Conservation (phyloP, 2,888 invertebrate species). For the Trichogramma dendrolimi region DNA sequence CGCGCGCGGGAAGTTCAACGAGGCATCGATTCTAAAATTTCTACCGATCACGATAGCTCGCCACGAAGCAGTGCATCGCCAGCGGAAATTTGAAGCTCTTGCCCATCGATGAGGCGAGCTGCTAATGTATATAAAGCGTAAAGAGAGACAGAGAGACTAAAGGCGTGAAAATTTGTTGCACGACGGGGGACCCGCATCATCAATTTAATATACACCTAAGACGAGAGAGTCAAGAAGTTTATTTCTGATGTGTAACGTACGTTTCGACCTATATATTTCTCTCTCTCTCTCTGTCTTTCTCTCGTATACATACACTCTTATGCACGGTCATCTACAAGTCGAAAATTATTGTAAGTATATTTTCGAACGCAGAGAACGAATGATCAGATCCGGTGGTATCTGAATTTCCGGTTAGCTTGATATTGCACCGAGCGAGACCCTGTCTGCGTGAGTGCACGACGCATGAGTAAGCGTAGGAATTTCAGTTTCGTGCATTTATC, state of each 20-base stretch:
- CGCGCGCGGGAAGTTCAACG: no score
- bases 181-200: conserved; percentile 12
- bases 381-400: neutral
- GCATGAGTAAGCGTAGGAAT: no score
- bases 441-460: no score
- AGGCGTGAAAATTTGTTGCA: conserved; percentile 5
- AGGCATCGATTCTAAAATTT: no score
- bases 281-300: neutral
- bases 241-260: conserved; percentile 17
- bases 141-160: no score
- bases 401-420: neutral
- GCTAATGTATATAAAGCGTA: no score
- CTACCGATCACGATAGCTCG: no score
- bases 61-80: no score
- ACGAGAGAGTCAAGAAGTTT: conserved; percentile 11
- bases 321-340: neutral
- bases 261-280: conserved; percentile 22
- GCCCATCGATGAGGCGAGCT: no score
- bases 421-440: no score
- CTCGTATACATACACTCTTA: neutral
- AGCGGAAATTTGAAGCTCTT: no score
- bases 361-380: conserved; percentile 1
- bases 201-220: conserved; percentile 11
- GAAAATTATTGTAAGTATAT: neutral
- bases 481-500: no score